Evolutionary conservation across 2,888 invertebrate species (phyloP).

Genomic region (Chesias legatella): DNA sequence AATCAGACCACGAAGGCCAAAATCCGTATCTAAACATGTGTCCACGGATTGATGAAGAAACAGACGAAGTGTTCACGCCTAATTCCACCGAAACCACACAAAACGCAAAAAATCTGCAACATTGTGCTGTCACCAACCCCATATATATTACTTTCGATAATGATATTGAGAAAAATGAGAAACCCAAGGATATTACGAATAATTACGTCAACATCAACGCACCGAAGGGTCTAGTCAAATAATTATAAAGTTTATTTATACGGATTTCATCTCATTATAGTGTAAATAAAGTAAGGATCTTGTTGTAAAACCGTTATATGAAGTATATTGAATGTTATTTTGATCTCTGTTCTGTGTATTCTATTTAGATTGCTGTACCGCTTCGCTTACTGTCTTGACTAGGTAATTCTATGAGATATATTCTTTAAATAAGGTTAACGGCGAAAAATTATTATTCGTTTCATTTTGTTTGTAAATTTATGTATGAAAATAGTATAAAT

Average conservation of each 20-base stretch:
- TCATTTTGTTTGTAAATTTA: too few species aligned
- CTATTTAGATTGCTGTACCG: too few species aligned
- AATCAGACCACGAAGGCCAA: slow-evolving; percentile 63
- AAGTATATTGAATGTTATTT: slow-evolving; percentile 8
- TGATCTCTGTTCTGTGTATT: slow-evolving; percentile 19
- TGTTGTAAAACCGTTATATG: slow-evolving; percentile 6
- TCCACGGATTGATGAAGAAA: slow-evolving; percentile 61
- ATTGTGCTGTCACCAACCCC: slow-evolving; percentile 61
- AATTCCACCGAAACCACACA: slow-evolving; percentile 36
- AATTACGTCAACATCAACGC: slow-evolving; percentile 54
- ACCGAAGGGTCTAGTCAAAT: slow-evolving; percentile 74
- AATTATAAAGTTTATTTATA: slow-evolving; percentile 31
- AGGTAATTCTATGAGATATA: too few species aligned
- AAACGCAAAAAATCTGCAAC: slow-evolving; percentile 55
- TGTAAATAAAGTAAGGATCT: slow-evolving; percentile 20
- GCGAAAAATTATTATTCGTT: too few species aligned
- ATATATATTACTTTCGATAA: slow-evolving; percentile 63
- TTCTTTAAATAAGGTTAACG: too few species aligned
- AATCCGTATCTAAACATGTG: slow-evolving; percentile 58
- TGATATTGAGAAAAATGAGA: slow-evolving; percentile 51
- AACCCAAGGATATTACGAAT: slow-evolving; percentile 57
- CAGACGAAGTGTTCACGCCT: slow-evolving; percentile 64
- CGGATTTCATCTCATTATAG: slow-evolving; percentile 35
- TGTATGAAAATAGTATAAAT: too few species aligned
- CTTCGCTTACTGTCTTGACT: too few species aligned